Base-by-base conservation (phyloP, 35 echinoderm and acorn worm species). In the Holothuria glaberrima region DNA sequence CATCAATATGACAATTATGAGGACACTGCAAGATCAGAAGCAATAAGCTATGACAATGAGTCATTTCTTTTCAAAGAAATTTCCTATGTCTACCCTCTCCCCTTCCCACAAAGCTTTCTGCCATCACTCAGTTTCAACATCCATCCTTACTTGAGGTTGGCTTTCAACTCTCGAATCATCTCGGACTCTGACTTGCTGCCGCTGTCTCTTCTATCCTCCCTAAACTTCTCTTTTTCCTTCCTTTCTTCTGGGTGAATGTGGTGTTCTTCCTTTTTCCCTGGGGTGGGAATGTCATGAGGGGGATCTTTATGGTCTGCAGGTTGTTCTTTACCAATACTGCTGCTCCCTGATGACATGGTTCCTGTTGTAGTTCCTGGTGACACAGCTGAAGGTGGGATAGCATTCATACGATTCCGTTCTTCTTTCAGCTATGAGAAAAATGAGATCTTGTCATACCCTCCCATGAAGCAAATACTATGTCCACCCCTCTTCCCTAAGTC, bases 121-220 rank as follows among this genome's bases (percentile, higher is more conserved):
- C 7, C 36, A 41, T 41, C 7, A 2, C 2, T 41, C 36, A 41
- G 36, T 41, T 41, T 41, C 36, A 41, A 41, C 7, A n/a, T 41
- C 1, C 50, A 54, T 19, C 86, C 93, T 89, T 87, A 99, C 97
- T 99, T 99, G 16, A 95, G 89, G 48, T 88, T 90, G 54, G 91
- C 93, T 73, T 92, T 93, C 0, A 99, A 67, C 10, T 95, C 97
- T 60, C 94, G 93, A 73, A 99, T 88, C 14, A 91, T 75, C 28
- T 99, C 93, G 56, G 67, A 62, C 20, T 59, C 63, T 19, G 30
- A 27, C 19, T 62, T 83, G 44, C 77, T 64, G 22, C 75, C n/a
- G 20, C 58, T 71, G 78, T 97, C 84, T 34, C 87, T 75, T 31
- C 88, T 75, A 58, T 92, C 86, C 61, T 99, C 61, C 59, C 88